These are phyloP conservation scores for Lophura nycthemera DNA, from an alignment of 2,113 vertebrate species.

Conservation along the genomic window DNA sequence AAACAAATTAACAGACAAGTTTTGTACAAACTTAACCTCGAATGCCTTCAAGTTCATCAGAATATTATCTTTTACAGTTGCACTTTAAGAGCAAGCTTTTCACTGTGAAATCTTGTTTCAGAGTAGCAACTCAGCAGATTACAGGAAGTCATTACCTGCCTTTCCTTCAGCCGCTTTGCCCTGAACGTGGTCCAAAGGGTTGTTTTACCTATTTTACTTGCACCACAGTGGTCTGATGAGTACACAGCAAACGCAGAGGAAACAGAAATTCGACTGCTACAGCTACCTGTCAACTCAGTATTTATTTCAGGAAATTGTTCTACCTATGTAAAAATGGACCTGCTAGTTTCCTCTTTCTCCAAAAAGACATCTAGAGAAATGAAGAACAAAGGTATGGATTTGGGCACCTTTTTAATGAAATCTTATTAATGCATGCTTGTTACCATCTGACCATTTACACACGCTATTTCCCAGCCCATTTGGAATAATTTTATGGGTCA, in stretches of 20 bases:
- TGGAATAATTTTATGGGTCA: background rate
- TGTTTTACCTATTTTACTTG: background rate
- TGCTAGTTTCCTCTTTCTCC: too few species aligned
- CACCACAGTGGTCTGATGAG: background rate
- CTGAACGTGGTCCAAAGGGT: background rate
- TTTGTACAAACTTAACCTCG: conserved; percentile 35
- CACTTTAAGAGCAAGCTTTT: background rate
- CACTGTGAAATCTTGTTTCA: background rate
- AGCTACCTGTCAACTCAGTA: background rate
- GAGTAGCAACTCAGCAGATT: background rate
- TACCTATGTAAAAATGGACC: too few species aligned
- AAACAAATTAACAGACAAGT: conserved; percentile 22
- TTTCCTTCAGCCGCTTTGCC: background rate
- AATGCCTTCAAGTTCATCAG: conserved; percentile 12
- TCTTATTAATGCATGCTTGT: background rate
- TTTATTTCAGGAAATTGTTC: background rate
- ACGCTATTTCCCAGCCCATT: background rate
- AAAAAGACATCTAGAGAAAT: background rate
- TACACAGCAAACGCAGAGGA: background rate
- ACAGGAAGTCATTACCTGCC: background rate
- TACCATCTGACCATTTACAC: background rate
- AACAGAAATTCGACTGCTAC: background rate
- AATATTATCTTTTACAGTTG: conserved; percentile 29
- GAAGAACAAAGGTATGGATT: background rate
- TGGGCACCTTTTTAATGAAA: background rate